A percentile compares a stretch with the other conserved stretches of the same genome.
phyloP scores from a whole-genome alignment of 2,888 invertebrate species.

The Rotaria sp. region DNA sequence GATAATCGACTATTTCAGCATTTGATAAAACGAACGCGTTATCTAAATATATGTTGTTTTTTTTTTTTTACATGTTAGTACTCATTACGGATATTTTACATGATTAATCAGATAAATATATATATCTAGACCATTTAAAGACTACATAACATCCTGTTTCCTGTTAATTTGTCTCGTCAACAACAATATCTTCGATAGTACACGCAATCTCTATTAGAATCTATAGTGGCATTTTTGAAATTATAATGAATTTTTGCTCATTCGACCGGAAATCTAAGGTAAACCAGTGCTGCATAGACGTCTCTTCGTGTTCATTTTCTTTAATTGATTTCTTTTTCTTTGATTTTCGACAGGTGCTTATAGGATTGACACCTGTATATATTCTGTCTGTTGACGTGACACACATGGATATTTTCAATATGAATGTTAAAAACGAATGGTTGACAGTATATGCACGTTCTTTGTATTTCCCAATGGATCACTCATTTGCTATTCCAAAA shows the following conservation, averaged over 20 bases:
- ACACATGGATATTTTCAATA: slow-evolving; percentile 13
- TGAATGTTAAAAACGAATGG: background rate
- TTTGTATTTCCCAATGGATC: background rate
- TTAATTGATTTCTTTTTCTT: background rate
- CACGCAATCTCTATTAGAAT: background rate
- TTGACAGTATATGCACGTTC: background rate
- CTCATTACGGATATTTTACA: background rate
- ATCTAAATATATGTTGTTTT: slow-evolving; percentile 58
- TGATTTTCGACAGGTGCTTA: background rate
- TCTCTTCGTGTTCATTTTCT: background rate
- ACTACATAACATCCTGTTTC: slow-evolving; percentile 2
- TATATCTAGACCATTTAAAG: background rate
- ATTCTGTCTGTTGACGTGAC: background rate
- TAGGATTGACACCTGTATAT: background rate
- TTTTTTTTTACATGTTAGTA: background rate
- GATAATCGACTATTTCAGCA: slow-evolving; percentile 99
- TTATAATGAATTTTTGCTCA: background rate
- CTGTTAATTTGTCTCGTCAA: background rate
- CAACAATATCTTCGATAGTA: background rate
- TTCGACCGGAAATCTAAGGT: background rate
- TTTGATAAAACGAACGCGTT: slow-evolving; percentile 98
- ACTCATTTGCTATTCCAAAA: background rate
- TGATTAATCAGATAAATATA: background rate
- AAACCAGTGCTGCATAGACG: background rate
- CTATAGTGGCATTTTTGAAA: background rate